Percentiles rank a stretch among this genome's conserved stretches.
Conservation (phyloP, 2,113 vertebrate genomes). For the Anser cygnoides region DNA sequence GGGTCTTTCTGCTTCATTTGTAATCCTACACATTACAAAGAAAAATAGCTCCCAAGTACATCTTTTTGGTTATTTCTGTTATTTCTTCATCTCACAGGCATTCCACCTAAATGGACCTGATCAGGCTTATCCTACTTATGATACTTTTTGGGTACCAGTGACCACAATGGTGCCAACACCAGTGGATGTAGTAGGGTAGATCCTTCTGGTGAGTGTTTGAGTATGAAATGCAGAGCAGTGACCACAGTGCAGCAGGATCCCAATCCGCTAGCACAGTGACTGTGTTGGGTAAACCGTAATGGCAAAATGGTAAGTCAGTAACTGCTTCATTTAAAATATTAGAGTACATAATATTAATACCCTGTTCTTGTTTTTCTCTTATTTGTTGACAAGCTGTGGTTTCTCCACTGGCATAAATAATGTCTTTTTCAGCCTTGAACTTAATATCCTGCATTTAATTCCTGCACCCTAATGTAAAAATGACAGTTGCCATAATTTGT, state of each 20-base stretch:
- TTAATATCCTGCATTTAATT: background rate
- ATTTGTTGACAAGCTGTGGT: background rate
- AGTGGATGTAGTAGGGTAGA: background rate
- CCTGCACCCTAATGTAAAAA: background rate
- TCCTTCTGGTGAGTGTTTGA: background rate
- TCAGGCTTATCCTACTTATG: background rate
- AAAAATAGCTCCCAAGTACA: background rate
- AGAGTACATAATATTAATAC: background rate
- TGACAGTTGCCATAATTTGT: background rate
- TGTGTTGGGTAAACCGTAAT: background rate
- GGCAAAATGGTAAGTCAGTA: background rate
- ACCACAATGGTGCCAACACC: accelerated
- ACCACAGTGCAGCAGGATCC: background rate
- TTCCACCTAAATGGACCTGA: background rate
- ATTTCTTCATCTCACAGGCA: background rate
- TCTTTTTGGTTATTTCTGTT: background rate
- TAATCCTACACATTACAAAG: background rate
- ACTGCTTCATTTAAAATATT: background rate
- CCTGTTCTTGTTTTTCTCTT: background rate
- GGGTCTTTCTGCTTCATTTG: background rate
- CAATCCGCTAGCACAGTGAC: background rate
- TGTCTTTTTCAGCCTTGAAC: background rate
- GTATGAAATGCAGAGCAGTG: background rate
- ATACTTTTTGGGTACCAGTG: background rate
- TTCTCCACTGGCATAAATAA: background rate